Conservation (phyloP, 2,113 vertebrate genomes). For the Tyto alba region DNA sequence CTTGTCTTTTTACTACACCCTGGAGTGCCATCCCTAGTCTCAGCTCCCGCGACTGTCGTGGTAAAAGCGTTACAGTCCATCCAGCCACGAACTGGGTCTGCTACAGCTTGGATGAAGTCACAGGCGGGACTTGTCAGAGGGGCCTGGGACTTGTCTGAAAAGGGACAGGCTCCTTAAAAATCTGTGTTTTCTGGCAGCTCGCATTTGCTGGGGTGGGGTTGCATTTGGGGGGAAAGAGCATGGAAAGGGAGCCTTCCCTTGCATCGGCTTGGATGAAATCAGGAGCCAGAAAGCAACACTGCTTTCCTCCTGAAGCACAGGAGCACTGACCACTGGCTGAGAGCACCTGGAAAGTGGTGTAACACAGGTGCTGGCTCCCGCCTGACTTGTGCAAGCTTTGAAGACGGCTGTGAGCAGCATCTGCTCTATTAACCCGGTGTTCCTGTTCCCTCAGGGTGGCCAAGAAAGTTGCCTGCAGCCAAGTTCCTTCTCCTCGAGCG, state of each 20-base stretch:
- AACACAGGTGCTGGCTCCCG: background rate
- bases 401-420: background rate
- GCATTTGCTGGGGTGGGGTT: too few relatives aligned
- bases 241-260: too few relatives aligned
- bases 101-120: background rate
- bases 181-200: too few relatives aligned
- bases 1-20: background rate
- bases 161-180: too few relatives aligned
- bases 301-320: background rate
- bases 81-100: background rate
- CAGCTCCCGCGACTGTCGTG: background rate
- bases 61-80: background rate
- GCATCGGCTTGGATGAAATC: too few relatives aligned
- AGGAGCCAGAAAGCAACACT: too few relatives aligned
- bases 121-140: too few relatives aligned
- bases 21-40: background rate
- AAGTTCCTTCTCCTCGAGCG: conserved; percentile 78
- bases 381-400: background rate
- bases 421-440: background rate
- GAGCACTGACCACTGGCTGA: background rate
- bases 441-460: conserved; percentile 60
- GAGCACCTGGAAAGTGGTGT: background rate
- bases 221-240: too few relatives aligned
- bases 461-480: conserved; percentile 63
- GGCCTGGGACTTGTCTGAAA: too few relatives aligned